Evolutionary conservation across 2,888 invertebrate species (phyloP), one percentile per base, ranked within the genome.

Genomic region (Sphecodes monilicornis): DNA sequence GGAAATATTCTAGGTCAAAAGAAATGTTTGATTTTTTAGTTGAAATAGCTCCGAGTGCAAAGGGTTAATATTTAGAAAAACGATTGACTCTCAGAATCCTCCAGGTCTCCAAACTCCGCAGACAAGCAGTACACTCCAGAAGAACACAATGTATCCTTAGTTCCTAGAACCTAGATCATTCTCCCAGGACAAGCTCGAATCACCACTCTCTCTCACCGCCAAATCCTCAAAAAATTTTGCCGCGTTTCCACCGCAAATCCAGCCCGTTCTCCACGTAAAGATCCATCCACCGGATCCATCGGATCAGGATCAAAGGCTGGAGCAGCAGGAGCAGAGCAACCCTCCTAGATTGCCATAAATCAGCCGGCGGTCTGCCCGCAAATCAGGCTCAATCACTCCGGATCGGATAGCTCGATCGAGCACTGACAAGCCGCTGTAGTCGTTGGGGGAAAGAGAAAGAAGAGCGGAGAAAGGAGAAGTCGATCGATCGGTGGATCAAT

Each of bases 401-500:
- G 46, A 41, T n/a, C 70, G 79, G 85, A 84, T 85, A 76, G 78
- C 79, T 79, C 85, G 85, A 81, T 86, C 86, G 76, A 29, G 70
- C 85, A 73, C 77, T 80, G 85, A 85, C 85, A 85, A 85, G 85
- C 80, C 78, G 84, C 60, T 68, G 70, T 74, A 75, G 81, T 82
- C 83, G 79, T 84, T 22, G 66, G 10, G 39, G 10, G 39, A 0
- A 36, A 66, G 29, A 60, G 64, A 29, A 32, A 29, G 29, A 29
- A 1, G 36, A 11, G n/a, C 11, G 10, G 66, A 39, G 36, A 36
- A 32, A 32, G 36, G 36, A 22, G 36, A 3, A 29, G 76, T 72
- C 85, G 86, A 87, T 89, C 91, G 92, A 93, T 93, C 91, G 91
- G 92, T 92, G 90, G 90, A 92, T 92, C 90, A 91, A 91, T 91